These are phyloP conservation scores for Telenomus remus DNA, from an alignment of 1,140 invertebrate species.

Conservation along the genomic window DNA sequence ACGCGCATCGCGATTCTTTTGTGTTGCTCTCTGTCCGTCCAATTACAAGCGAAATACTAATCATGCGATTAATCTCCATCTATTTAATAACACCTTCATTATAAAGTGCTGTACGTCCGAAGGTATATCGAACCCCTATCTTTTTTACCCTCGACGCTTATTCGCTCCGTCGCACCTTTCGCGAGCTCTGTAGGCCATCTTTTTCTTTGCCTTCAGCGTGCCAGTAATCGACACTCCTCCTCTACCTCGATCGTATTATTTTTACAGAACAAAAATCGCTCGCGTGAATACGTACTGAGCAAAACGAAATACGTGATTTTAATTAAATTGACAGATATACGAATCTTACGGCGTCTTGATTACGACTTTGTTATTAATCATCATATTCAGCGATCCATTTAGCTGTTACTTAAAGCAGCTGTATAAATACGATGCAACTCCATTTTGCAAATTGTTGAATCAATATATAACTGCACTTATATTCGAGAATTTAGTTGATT, in stretches of 20 bases:
- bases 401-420: slow-evolving; percentile 30
- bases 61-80: slow-evolving; percentile 73
- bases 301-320: slow-evolving; percentile 61
- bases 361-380: slow-evolving; percentile 45
- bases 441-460: slow-evolving; percentile 25
- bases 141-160: slow-evolving; percentile 13
- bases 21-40: slow-evolving; percentile 57
- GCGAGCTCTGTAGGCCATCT: slow-evolving; percentile 1
- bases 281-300: slow-evolving; percentile 50
- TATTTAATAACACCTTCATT: slow-evolving; percentile 74
- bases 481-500: no score
- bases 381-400: slow-evolving; percentile 33
- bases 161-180: slow-evolving; percentile 12
- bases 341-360: slow-evolving; percentile 34
- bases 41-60: slow-evolving; percentile 66
- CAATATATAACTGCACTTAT: no score
- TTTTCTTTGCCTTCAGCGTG: slow-evolving; percentile 44
- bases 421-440: slow-evolving; percentile 18
- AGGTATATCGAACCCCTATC: slow-evolving; percentile 57
- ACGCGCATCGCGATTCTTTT: slow-evolving; percentile 51
- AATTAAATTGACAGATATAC: slow-evolving; percentile 65
- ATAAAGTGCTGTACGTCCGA: slow-evolving; percentile 59
- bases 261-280: slow-evolving; percentile 58
- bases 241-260: slow-evolving; percentile 62
- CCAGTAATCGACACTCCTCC: slow-evolving; percentile 65